Conservation (phyloP, 2,113 vertebrate species). For the Pluvianellus socialis region DNA sequence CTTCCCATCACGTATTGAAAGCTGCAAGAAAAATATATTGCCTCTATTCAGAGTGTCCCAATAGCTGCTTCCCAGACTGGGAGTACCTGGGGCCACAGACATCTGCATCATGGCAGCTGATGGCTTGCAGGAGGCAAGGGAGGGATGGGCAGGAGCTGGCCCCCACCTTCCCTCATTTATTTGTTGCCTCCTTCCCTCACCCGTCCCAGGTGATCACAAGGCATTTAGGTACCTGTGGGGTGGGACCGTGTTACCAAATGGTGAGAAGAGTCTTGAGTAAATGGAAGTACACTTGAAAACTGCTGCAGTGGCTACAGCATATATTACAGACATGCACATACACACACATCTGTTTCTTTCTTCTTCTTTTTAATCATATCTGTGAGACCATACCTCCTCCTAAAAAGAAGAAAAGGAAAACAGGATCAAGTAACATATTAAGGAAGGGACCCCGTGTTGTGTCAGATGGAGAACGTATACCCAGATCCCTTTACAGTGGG, state of each 20-base stretch:
- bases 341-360: not conserved
- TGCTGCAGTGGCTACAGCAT: not conserved
- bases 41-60: not conserved
- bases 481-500: not conserved
- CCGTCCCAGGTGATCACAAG: not conserved
- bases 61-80: not conserved
- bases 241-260: not conserved
- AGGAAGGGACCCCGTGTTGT: not conserved
- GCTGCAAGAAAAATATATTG: not conserved
- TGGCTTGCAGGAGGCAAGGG: not conserved
- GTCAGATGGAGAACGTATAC: not conserved
- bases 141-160: not conserved
- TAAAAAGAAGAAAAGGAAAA: not conserved
- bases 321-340: not conserved
- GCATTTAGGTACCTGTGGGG: accelerated
- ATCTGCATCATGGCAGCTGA: not conserved
- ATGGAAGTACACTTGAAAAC: not conserved
- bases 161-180: not conserved
- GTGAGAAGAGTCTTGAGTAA: not conserved
- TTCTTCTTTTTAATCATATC: not conserved
- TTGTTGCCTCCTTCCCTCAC: not conserved
- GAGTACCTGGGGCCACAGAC: not conserved
- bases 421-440: not conserved
- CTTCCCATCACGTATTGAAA: accelerated
- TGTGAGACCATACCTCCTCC: not conserved